These are phyloP conservation scores for Lagria hirta DNA, from an alignment of 2,888 invertebrate genomes.

Conservation along the genomic window DNA sequence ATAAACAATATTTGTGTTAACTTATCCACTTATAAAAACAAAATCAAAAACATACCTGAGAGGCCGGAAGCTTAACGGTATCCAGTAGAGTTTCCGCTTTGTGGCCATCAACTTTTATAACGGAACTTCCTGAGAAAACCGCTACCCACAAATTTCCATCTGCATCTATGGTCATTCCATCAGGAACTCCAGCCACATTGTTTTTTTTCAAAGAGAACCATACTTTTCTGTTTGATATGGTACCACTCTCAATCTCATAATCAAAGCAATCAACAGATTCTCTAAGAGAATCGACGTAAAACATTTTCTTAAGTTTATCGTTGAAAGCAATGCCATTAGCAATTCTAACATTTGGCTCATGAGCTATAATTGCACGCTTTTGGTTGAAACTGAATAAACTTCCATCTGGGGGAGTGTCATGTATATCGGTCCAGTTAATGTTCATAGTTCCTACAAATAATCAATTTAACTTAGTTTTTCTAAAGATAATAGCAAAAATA, in stretches of 20 bases:
- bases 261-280: slow-evolving; percentile 67
- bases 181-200: slow-evolving; percentile 59
- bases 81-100: slow-evolving; percentile 58
- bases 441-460: no score
- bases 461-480: no score
- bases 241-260: slow-evolving; percentile 59
- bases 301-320: slow-evolving; percentile 65
- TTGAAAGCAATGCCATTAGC: slow-evolving; percentile 74
- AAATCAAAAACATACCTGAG: no score
- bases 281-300: slow-evolving; percentile 71
- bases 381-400: neutral
- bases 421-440: no score
- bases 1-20: no score
- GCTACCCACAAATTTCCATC: slow-evolving; percentile 79
- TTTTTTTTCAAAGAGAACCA: slow-evolving; percentile 59
- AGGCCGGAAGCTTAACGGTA: slow-evolving; percentile 63
- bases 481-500: no score
- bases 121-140: slow-evolving; percentile 68
- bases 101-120: slow-evolving; percentile 58
- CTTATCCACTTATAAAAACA: no score
- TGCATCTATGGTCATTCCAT: slow-evolving; percentile 54
- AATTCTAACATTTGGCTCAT: slow-evolving; percentile 17
- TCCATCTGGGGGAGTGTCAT: no score
- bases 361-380: neutral
- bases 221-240: slow-evolving; percentile 62